These are phyloP conservation scores for Enteromius afrohamiltoni DNA, from an alignment of 2,797 vertebrate species.

Conservation along the genomic window DNA sequence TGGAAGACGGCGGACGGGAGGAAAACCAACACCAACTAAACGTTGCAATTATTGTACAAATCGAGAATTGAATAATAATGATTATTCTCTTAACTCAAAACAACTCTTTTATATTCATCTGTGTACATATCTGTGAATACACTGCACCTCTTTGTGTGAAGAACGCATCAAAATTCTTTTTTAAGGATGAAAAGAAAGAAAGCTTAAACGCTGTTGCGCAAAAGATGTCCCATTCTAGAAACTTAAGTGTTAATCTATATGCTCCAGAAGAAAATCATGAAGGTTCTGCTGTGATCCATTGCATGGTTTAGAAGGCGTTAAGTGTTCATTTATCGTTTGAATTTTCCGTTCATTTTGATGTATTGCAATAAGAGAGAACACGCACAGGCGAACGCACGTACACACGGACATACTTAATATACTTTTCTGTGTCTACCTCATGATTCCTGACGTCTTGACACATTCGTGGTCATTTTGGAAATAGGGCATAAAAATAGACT, in stretches of 20 bases:
- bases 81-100: conserved; percentile 71
- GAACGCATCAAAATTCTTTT: conserved; percentile 66
- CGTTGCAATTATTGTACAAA: conserved; percentile 80
- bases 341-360: conserved; percentile 66
- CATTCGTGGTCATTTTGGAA: conserved; percentile 71
- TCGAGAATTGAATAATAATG: conserved; percentile 73
- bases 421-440: conserved; percentile 88
- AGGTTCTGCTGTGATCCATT: conserved; percentile 62
- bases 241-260: conserved; percentile 61
- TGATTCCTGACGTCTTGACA: conserved; percentile 77
- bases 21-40: conserved; percentile 51
- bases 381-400: conserved; percentile 60
- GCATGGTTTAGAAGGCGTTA: conserved; percentile 73
- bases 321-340: conserved; percentile 63
- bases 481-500: conserved; percentile 44
- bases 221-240: conserved; percentile 58
- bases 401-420: conserved; percentile 63
- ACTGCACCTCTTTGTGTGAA: conserved; percentile 76
- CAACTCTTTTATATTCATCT: conserved; percentile 84
- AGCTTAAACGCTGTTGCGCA: conserved; percentile 55
- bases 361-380: conserved; percentile 78
- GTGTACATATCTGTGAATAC: conserved; percentile 85
- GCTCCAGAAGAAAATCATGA: conserved; percentile 57
- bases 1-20: conserved; percentile 50
- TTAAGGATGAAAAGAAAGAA: conserved; percentile 56